These are phyloP conservation scores for Antedon bifida DNA, from an alignment of 35 echinoderm and acorn worm genomes.

Conservation along the genomic window DNA sequence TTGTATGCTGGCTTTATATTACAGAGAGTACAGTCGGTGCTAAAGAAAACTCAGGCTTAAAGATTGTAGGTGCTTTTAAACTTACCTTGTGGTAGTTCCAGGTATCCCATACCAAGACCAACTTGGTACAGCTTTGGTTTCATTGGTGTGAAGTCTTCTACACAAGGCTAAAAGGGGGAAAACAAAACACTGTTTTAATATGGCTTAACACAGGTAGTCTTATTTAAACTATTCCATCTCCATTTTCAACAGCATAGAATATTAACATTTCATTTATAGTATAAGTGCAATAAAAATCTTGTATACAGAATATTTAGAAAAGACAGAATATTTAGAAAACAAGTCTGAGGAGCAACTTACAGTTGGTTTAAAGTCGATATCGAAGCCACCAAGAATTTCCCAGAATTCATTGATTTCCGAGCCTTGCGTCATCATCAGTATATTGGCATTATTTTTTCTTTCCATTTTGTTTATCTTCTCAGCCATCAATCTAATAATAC, in stretches of 20 bases:
- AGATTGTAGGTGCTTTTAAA: too few species aligned
- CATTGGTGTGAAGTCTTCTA: slow-evolving; percentile 58
- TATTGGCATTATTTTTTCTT: slow-evolving; percentile 37
- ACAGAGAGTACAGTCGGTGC: too few species aligned
- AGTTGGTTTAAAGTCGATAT: slow-evolving; percentile 45
- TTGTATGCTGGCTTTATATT: too few species aligned
- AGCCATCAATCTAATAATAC: slow-evolving; percentile 41
- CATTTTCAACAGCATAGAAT: too few species aligned
- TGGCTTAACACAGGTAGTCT: too few species aligned
- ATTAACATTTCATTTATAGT: too few species aligned
- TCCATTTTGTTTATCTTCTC: slow-evolving; percentile 99
- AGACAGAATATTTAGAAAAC: too few species aligned
- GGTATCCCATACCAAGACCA: slow-evolving; percentile 82
- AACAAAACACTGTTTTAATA: neutral
- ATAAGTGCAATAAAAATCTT: too few species aligned
- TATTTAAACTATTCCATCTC: too few species aligned
- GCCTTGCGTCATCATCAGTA: slow-evolving; percentile 68
- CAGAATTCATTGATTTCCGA: slow-evolving; percentile 61
- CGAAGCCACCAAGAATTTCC: slow-evolving; percentile 62
- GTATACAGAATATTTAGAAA: too few species aligned
- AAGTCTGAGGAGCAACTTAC: too few species aligned
- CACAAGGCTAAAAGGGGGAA: slow-evolving; percentile 45
- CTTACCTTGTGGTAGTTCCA: slow-evolving; percentile 92
- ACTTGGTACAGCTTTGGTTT: slow-evolving; percentile 85
- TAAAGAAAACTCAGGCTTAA: too few species aligned